A percentile compares a stretch with the other conserved stretches of the same genome.
Conservation (phyloP, 2,113 vertebrate genomes). For the Gopherus flavomarginatus region DNA sequence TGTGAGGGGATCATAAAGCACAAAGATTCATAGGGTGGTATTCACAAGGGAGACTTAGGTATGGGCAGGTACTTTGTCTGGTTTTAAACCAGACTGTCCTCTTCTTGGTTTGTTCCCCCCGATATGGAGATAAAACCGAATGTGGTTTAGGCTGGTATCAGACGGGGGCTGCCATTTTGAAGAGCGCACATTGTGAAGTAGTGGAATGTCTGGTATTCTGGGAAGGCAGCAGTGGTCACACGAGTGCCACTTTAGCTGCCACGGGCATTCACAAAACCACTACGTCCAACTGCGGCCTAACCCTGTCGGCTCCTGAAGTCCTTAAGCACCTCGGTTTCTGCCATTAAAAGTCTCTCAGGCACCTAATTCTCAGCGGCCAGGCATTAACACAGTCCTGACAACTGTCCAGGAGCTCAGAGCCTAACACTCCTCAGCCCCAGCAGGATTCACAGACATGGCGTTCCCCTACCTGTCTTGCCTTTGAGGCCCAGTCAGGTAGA, state of each 20-base stretch:
- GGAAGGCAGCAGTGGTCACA: background rate
- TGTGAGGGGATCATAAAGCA: constrained; percentile 45
- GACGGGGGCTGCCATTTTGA: background rate
- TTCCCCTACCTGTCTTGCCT: background rate
- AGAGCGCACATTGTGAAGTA: background rate
- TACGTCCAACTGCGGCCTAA: background rate
- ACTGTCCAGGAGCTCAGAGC: background rate
- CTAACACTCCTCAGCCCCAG: background rate
- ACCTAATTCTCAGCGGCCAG: background rate
- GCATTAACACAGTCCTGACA: background rate
- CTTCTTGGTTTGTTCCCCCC: background rate
- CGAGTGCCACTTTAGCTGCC: background rate
- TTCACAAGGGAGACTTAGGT: background rate
- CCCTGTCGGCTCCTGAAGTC: background rate
- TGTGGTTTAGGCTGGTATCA: background rate
- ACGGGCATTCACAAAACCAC: background rate
- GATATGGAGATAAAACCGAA: background rate
- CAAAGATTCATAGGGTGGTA: background rate
- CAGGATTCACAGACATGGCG: background rate
- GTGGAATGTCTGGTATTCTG: background rate
- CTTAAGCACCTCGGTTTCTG: background rate
- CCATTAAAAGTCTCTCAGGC: background rate
- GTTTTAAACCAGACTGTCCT: too few species aligned
- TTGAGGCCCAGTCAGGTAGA: too few species aligned
- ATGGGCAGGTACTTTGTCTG: background rate